A percentile compares a stretch with the other conserved stretches of the same genome.
Conservation (phyloP, 2,113 vertebrate genomes). For the Clarias gariepinus region DNA sequence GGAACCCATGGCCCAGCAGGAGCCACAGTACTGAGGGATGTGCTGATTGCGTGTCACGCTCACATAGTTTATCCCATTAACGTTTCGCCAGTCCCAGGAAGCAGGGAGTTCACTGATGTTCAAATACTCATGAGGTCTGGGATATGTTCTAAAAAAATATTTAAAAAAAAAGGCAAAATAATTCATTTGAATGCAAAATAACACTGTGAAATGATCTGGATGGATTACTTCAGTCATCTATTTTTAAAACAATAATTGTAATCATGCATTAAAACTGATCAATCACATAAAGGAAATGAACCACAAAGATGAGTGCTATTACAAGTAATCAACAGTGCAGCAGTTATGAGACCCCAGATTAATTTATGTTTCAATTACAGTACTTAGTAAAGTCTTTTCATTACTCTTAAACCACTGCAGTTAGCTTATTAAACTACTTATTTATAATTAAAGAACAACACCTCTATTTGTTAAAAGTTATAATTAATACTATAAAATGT, state of each 20-base stretch:
- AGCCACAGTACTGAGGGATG: slow-evolving; percentile 87
- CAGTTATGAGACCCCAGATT: background rate
- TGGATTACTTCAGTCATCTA: background rate
- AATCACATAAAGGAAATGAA: background rate
- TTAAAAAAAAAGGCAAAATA: background rate
- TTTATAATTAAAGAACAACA: background rate
- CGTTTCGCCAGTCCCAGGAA: slow-evolving; percentile 81
- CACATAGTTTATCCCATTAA: slow-evolving; percentile 74
- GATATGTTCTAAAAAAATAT: slow-evolving; percentile 50
- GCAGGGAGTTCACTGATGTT: slow-evolving; percentile 63
- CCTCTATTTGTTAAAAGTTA: background rate
- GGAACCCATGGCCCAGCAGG: slow-evolving; percentile 85
- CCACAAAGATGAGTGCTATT: background rate
- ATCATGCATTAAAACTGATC: background rate
- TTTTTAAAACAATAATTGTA: background rate
- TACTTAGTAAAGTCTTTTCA: background rate
- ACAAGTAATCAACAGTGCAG: background rate
- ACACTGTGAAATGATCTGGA: background rate
- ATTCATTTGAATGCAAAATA: background rate
- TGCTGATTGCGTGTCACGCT: slow-evolving; percentile 84
- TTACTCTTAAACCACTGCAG: background rate
- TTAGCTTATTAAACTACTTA: background rate
- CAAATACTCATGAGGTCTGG: slow-evolving; percentile 78
- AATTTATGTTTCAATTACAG: background rate
- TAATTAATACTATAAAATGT: background rate